These are phyloP conservation scores for Caerostris extrusa DNA, from an alignment of 1,140 invertebrate genomes.

Conservation along the genomic window DNA sequence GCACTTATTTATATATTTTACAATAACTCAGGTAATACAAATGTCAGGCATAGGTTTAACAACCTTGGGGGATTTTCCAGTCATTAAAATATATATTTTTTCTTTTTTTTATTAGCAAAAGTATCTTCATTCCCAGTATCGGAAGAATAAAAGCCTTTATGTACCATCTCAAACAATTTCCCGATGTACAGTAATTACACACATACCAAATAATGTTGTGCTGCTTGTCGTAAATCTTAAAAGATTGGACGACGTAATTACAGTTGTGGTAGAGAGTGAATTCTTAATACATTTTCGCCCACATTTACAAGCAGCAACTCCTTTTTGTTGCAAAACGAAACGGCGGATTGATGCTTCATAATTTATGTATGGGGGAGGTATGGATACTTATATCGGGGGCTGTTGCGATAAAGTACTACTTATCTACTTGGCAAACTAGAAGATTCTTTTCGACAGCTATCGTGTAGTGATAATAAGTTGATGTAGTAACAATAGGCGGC, in stretches of 20 bases:
- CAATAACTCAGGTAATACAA: too few species aligned
- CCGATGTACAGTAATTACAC: background rate
- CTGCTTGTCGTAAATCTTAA: background rate
- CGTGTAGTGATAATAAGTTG: too few species aligned
- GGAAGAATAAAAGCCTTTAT: too few species aligned
- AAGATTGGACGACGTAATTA: background rate
- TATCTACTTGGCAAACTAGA: background rate
- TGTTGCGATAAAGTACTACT: background rate
- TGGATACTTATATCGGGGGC: background rate
- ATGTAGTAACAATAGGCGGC: too few species aligned
- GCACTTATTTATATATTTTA: too few species aligned
- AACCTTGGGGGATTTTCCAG: too few species aligned
- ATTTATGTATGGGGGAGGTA: background rate
- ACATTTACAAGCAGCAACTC: background rate
- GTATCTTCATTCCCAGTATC: too few species aligned
- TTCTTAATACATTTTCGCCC: constrained; percentile 8
- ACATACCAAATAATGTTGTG: background rate
- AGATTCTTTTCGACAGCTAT: too few species aligned
- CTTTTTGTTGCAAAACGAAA: background rate
- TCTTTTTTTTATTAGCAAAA: too few species aligned
- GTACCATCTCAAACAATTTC: background rate
- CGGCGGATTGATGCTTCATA: background rate
- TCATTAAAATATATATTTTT: too few species aligned
- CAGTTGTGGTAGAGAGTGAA: background rate
- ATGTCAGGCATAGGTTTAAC: too few species aligned